phyloP scores from a whole-genome alignment of 2,113 vertebrate species.

The human region GRCh38 chrX:112989501-112990000 shows the following conservation, averaged over 20 bases:
- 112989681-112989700: background rate
- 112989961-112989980: background rate
- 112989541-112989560: background rate
- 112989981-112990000: background rate
- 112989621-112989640: background rate
- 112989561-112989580: background rate
- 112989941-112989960: background rate
- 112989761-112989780: background rate
- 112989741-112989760: background rate
- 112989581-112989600: background rate
- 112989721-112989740: slow-evolving; percentile 23
- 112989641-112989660: background rate
- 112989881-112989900: background rate
- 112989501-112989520: background rate
- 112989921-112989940: background rate
- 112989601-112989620: background rate
- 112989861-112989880: background rate
- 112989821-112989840: background rate
- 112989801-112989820: background rate
- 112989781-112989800: background rate
- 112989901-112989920: background rate
- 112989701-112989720: background rate
- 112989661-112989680: background rate
- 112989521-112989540: background rate
- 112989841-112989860: background rate